These are phyloP conservation scores for Alligator sinensis DNA, from an alignment of 2,113 vertebrate species.

Conservation along the genomic window DNA sequence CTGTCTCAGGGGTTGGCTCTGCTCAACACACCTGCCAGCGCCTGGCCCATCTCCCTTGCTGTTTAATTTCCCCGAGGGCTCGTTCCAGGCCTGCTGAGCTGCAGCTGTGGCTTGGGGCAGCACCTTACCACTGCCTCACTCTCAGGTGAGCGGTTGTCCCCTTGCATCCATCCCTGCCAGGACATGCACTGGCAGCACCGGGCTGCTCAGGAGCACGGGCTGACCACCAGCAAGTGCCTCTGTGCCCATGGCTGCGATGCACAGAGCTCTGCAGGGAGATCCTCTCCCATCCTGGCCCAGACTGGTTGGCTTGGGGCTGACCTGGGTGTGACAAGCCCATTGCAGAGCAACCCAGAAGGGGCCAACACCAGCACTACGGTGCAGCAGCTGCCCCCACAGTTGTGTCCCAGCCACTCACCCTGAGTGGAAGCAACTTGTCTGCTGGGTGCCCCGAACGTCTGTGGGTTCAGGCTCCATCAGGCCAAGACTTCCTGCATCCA, in stretches of 20 bases:
- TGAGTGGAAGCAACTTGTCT: neutral
- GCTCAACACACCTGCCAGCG: too few relatives aligned
- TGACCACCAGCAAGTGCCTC: neutral
- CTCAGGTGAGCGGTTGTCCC: neutral
- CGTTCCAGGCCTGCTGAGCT: neutral
- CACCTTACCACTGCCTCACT: neutral
- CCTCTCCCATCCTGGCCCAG: accelerated
- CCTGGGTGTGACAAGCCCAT: neutral
- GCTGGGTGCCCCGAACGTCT: neutral
- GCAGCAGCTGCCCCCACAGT: neutral
- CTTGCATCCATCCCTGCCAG: neutral
- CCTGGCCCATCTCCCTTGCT: too few relatives aligned
- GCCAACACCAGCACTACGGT: neutral
- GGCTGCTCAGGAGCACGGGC: neutral
- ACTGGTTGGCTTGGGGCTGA: accelerated
- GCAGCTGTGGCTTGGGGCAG: neutral
- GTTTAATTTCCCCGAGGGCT: too few relatives aligned
- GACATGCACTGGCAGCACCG: neutral
- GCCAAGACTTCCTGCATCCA: too few relatives aligned
- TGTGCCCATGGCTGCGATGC: neutral
- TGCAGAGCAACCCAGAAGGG: neutral
- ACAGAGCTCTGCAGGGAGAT: neutral
- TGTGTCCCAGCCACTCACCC: neutral
- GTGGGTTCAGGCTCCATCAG: neutral
- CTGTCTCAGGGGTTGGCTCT: neutral